Percentiles rank a stretch among this genome's conserved stretches.
Evolutionary conservation across 2,888 invertebrate genomes (phyloP).

Genomic region (Venusia cambrica): DNA sequence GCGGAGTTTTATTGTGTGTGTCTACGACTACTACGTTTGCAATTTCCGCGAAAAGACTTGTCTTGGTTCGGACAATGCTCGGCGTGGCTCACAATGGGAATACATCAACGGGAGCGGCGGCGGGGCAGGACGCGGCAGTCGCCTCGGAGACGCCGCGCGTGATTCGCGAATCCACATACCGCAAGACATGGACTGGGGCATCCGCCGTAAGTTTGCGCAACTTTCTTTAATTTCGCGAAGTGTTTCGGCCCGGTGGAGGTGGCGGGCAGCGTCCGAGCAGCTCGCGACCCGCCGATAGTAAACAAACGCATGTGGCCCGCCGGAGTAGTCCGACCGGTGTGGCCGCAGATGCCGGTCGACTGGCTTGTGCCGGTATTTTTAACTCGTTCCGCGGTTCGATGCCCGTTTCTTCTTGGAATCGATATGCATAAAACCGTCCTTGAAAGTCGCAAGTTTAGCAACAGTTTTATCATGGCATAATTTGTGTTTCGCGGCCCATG

Average conservation of each 20-base stretch:
- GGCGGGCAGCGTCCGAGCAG: constrained; percentile 37
- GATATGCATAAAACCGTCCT: constrained; percentile 75
- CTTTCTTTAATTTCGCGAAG: constrained; percentile 30
- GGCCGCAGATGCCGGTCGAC: constrained; percentile 73
- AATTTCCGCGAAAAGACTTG: constrained; percentile 43
- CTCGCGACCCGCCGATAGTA: constrained; percentile 59
- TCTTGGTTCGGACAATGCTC: constrained; percentile 53
- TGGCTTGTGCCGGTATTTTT: constrained; percentile 72
- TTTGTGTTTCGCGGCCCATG: constrained; percentile 41
- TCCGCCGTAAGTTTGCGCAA: constrained; percentile 71
- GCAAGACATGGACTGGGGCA: constrained; percentile 77
- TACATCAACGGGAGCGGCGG: constrained; percentile 56
- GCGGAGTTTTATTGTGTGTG: constrained; percentile 28
- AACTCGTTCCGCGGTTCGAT: constrained; percentile 79
- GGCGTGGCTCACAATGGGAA: constrained; percentile 53
- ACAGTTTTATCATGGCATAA: constrained; percentile 50
- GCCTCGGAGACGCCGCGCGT: constrained; percentile 69
- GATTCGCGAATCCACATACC: constrained; percentile 47
- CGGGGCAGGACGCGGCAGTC: constrained; percentile 77
- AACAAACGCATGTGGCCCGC: constrained; percentile 77
- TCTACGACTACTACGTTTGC: constrained; percentile 35
- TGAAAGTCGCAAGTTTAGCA: constrained; percentile 57
- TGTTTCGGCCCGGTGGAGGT: constrained; percentile 6
- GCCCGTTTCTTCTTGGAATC: constrained; percentile 74
- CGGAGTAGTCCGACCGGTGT: constrained; percentile 74